Evolutionary conservation across 2,797 vertebrate genomes (phyloP).

Genomic region (Siniperca scherzeri): DNA sequence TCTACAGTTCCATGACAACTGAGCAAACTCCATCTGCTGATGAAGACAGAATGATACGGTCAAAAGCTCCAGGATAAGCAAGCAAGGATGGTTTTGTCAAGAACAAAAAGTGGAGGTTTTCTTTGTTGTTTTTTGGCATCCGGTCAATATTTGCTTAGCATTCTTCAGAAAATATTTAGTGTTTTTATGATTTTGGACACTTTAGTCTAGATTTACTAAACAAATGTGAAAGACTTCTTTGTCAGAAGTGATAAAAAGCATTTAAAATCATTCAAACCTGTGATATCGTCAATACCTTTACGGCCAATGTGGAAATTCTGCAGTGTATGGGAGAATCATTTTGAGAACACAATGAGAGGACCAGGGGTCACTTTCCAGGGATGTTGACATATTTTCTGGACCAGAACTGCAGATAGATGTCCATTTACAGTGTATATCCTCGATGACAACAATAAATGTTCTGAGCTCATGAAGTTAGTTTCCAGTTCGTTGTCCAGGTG

Average conservation of each 20-base stretch:
- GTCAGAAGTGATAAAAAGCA: neutral
- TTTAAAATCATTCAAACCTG: neutral
- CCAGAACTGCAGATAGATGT: conserved; percentile 20
- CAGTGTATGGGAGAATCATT: neutral
- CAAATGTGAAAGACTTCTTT: neutral
- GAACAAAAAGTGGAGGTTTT: neutral
- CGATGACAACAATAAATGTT: conserved; percentile 33
- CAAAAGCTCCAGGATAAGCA: neutral
- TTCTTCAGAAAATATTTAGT: neutral
- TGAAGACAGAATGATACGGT: neutral
- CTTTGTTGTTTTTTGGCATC: neutral
- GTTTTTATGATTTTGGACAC: neutral
- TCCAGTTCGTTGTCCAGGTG: conserved; percentile 49
- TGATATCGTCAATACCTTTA: neutral
- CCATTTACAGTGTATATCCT: conserved; percentile 33
- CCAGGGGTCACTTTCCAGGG: neutral
- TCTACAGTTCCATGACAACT: neutral
- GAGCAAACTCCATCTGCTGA: neutral
- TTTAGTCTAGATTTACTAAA: neutral
- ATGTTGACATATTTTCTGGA: conserved; percentile 21
- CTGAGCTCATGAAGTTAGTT: conserved; percentile 44
- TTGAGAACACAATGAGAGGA: conserved; percentile 13
- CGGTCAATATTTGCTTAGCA: neutral
- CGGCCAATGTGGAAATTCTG: neutral
- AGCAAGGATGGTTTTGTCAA: neutral